phyloP scores from a whole-genome alignment of 1,140 invertebrate genomes.

The Zaprionus gabonicus region DNA sequence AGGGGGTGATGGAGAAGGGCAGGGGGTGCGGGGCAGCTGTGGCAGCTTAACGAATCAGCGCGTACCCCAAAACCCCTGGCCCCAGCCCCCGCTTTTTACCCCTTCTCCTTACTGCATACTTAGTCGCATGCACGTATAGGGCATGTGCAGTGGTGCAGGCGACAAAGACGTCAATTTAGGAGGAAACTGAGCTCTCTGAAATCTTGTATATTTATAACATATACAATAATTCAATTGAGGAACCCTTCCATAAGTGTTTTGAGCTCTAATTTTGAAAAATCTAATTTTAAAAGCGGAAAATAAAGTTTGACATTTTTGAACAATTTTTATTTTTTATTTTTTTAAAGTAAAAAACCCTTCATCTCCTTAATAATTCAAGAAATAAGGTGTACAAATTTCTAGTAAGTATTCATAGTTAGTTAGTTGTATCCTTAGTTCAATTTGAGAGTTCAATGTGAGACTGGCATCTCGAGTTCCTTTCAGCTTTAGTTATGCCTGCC shows the following conservation, averaged over 20 bases:
- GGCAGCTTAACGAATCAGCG: conserved; percentile 44
- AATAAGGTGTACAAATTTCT: too few species aligned
- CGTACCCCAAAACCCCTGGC: conserved; percentile 17
- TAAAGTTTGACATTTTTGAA: too few species aligned
- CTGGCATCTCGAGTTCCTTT: too few species aligned
- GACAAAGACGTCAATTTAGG: conserved; percentile 27
- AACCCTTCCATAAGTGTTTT: neutral
- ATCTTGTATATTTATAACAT: too few species aligned
- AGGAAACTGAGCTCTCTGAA: neutral
- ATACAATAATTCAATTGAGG: too few species aligned
- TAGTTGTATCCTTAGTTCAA: too few species aligned
- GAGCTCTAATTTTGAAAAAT: neutral
- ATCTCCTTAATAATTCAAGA: too few species aligned
- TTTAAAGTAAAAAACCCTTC: rapidly evolving
- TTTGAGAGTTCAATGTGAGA: too few species aligned
- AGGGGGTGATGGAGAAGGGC: neutral
- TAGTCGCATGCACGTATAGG: conserved; percentile 5
- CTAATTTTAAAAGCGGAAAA: too few species aligned
- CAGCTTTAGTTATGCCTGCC: too few species aligned
- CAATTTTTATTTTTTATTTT: too few species aligned
- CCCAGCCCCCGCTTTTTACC: neutral
- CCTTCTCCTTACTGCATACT: conserved; percentile 1
- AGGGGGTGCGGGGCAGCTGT: neutral
- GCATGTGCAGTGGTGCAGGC: conserved; percentile 32
- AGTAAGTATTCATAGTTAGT: too few species aligned